Evolutionary conservation across 2,888 invertebrate genomes (phyloP), one percentile per base, ranked within the genome.

Genomic region (Drosophila tripunctata): DNA sequence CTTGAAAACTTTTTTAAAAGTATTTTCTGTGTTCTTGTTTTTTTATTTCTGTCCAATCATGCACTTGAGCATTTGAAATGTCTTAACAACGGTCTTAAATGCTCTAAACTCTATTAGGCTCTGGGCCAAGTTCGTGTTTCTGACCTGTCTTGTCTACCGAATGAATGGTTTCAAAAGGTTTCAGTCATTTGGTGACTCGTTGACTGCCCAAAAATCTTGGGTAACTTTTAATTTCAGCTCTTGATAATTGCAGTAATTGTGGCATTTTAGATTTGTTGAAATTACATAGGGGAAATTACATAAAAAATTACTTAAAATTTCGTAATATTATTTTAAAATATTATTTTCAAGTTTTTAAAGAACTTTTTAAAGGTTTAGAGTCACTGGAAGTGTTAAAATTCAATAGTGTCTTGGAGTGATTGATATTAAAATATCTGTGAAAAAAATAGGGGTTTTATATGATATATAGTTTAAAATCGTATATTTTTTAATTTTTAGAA

Each of bases 31-130:
- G 21, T 36, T 48, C 31, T 57, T 44, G 19, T 40, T 45, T 19
- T 35, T 12, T 30, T 17, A 35, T 38, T 70, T 67, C 48, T 74
- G 80, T 54, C 67, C 36, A 71, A 48, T 79, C 75, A 82, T 76
- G 60, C 41, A 75, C 78, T 78, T 65, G 62, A 63, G 36, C 10
- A 54, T 27, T 67, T 22, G 12, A 55, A 71, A 65, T 60, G 58
- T 63, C 54, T 74, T 52, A 51, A 67, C 54, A 52, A 55, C 45
- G 24, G 12, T 27, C 27, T n/a, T 31, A 54, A 50, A 44, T 60
- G 10, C 8, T 22, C 17, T 40, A 45, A 67, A 30, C 24, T 22
- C 50, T 60, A n/a, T 57, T 47, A 51, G 58, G 36, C 51, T 52
- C 12, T 60, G 65, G 64, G 68, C 51, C 56, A 58, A 52, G 75